phyloP scores from a whole-genome alignment of 2,113 vertebrate species.

The Semnornis frantzii region DNA sequence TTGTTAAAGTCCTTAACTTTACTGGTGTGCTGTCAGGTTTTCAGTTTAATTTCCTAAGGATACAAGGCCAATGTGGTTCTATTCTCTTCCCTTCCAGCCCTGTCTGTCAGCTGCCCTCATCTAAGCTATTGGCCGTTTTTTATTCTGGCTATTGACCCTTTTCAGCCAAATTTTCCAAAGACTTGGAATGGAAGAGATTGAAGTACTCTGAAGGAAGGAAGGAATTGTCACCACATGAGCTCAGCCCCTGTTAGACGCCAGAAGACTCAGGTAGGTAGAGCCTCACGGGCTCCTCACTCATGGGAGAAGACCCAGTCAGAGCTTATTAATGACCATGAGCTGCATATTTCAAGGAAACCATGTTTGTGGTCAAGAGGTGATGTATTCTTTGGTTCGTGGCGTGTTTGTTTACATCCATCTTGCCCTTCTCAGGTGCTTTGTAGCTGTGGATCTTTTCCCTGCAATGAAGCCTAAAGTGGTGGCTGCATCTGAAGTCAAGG shows the following conservation, averaged over 20 bases:
- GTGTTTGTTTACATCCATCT: not conserved
- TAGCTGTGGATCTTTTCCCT: not conserved
- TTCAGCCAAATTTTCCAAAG: not conserved
- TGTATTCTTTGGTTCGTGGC: not conserved
- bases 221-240: not conserved
- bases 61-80: not conserved
- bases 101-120: not conserved
- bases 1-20: not conserved
- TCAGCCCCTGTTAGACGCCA: not conserved
- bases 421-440: not conserved
- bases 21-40: not conserved
- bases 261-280: not conserved
- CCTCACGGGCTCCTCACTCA: not conserved
- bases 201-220: not conserved
- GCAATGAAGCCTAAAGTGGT: not conserved
- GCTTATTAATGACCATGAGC: not conserved
- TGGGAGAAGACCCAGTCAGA: not conserved
- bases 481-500: not conserved
- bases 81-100: not conserved
- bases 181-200: not conserved
- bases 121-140: not conserved
- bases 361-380: not conserved
- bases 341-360: not conserved
- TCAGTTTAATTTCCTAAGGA: not conserved
- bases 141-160: not conserved